Conservation (phyloP, 2,888 invertebrate species). For the Drosophila acutilabella region DNA sequence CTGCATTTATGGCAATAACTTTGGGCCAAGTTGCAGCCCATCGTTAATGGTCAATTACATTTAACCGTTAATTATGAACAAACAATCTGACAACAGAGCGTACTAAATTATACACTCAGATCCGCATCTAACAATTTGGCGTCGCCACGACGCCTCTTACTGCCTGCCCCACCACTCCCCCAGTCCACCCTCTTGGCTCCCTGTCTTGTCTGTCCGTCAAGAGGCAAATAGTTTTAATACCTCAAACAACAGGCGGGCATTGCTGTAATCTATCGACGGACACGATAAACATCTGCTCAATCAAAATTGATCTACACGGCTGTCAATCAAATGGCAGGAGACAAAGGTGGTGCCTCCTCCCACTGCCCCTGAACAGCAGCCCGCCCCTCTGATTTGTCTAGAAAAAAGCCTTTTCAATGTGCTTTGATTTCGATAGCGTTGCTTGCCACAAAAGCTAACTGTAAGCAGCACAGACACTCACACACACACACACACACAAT, state of each 20-base stretch:
- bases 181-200: neutral
- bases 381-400: neutral
- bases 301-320: constrained; percentile 69
- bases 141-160: constrained; percentile 6
- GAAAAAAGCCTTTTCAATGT: constrained; percentile 46
- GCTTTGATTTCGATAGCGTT: constrained; percentile 27
- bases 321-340: constrained; percentile 67
- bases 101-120: constrained; percentile 51
- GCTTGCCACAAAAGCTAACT: constrained; percentile 53
- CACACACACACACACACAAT: constrained; percentile 10
- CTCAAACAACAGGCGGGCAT: constrained; percentile 24
- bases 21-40: constrained; percentile 1
- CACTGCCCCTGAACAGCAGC: neutral
- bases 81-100: constrained; percentile 41
- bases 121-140: constrained; percentile 42
- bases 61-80: constrained; percentile 60
- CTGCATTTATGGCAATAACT: constrained; percentile 7
- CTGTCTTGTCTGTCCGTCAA: constrained; percentile 65
- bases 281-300: constrained; percentile 67
- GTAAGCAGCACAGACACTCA: constrained; percentile 33
- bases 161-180: neutral
- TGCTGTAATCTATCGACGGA: constrained; percentile 50
- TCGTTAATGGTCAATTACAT: constrained; percentile 46
- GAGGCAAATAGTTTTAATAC: constrained; percentile 12
- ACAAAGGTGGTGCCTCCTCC: constrained; percentile 28